These are phyloP conservation scores for Dicentrarchus labrax DNA, from an alignment of 2,113 vertebrate genomes.

Conservation along the genomic window DNA sequence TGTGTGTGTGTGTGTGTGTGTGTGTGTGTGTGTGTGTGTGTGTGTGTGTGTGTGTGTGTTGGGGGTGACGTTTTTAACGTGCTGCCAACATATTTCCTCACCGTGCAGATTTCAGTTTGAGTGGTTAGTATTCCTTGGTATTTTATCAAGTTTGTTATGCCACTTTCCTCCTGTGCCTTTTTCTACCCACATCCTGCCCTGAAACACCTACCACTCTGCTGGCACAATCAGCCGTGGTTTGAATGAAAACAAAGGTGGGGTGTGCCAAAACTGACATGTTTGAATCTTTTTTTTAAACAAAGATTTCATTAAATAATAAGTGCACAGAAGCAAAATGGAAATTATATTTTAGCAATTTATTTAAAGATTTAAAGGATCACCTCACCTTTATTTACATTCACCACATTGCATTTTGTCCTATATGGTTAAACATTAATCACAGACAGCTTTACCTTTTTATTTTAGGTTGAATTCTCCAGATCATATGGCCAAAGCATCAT, in stretches of 20 bases:
- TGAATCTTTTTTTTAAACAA: neutral
- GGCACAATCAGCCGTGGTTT: constrained; percentile 50
- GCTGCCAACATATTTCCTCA: constrained; percentile 72
- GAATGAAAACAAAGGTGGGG: constrained; percentile 37
- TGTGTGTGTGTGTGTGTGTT: neutral
- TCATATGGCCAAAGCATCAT: constrained; percentile 22
- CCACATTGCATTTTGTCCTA: neutral
- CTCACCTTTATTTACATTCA: neutral
- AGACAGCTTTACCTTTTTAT: neutral
- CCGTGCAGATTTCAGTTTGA: constrained; percentile 64
- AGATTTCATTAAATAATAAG: constrained; percentile 25
- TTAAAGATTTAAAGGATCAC: neutral
- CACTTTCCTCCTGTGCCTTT: constrained; percentile 63
- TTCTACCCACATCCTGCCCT: constrained; percentile 83
- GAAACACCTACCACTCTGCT: constrained; percentile 70
- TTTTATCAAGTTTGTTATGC: constrained; percentile 72
- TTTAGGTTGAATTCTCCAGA: constrained; percentile 27
- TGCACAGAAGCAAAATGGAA: neutral
- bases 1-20: constrained; percentile 20
- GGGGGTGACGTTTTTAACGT: constrained; percentile 38
- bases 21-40: constrained; percentile 20
- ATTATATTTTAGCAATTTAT: neutral
- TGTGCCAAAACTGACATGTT: constrained; percentile 22
- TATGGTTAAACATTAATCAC: neutral
- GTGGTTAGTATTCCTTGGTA: constrained; percentile 75